These are phyloP conservation scores for Dryobota labecula DNA, from an alignment of 2,888 invertebrate species.

Conservation along the genomic window DNA sequence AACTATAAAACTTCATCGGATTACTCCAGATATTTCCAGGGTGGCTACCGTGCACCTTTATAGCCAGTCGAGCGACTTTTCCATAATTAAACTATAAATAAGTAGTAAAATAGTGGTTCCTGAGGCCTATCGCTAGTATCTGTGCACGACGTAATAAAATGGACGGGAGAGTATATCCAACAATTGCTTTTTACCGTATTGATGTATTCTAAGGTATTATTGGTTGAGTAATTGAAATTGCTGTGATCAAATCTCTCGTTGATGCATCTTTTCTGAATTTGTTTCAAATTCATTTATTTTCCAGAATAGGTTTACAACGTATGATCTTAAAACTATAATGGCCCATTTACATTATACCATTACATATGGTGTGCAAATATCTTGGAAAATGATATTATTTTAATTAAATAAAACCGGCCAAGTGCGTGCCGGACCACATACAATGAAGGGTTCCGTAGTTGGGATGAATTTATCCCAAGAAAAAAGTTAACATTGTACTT, in stretches of 20 bases:
- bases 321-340: too few relatives aligned
- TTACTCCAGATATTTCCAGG: constrained; percentile 41
- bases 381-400: too few relatives aligned
- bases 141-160: constrained; percentile 61
- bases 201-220: constrained; percentile 44
- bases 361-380: too few relatives aligned
- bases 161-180: constrained; percentile 29
- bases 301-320: too few relatives aligned
- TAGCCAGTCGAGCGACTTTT: constrained; percentile 58
- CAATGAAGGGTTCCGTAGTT: too few relatives aligned
- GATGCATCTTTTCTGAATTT: constrained; percentile 11
- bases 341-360: too few relatives aligned
- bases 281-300: background rate
- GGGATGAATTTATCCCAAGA: too few relatives aligned
- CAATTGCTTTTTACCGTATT: constrained; percentile 52
- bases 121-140: constrained; percentile 59
- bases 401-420: too few relatives aligned
- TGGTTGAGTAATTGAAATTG: constrained; percentile 44
- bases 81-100: constrained; percentile 72
- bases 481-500: too few relatives aligned
- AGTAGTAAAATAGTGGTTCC: constrained; percentile 64
- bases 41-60: constrained; percentile 49
- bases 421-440: too few relatives aligned
- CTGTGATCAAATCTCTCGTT: constrained; percentile 16
- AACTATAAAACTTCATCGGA: constrained; percentile 5